A percentile compares a stretch with the other conserved stretches of the same genome.
Conservation (phyloP, 2,113 vertebrate species). For the Merops nubicus region DNA sequence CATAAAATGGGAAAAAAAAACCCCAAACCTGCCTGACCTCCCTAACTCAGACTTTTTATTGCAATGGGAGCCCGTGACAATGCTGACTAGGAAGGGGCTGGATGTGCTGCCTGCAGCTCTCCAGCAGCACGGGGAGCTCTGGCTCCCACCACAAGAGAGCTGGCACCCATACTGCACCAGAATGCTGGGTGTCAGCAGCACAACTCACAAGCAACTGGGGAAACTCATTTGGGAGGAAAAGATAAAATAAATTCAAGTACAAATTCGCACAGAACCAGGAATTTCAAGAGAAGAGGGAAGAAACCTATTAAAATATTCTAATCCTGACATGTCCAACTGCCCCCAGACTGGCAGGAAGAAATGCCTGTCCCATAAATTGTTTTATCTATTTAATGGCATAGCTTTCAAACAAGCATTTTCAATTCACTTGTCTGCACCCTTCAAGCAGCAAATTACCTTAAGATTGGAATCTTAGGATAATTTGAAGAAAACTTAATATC, state of each 20-base stretch:
- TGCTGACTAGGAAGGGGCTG: not conserved
- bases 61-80: not conserved
- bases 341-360: not conserved
- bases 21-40: not conserved
- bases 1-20: not conserved
- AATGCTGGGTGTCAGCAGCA: accelerated
- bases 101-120: not conserved
- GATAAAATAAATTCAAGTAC: not conserved
- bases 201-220: not conserved
- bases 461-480: not conserved
- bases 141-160: not conserved
- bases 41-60: not conserved
- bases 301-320: not conserved
- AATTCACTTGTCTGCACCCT: not conserved
- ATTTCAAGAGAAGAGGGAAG: not conserved
- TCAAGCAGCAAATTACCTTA: not conserved
- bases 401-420: not conserved
- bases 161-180: not conserved
- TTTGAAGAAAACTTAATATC: not conserved
- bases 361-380: accelerated
- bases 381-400: not conserved
- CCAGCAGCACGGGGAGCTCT: not conserved
- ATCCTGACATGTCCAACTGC: not conserved
- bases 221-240: not conserved
- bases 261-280: not conserved